Evolutionary conservation across 2,797 vertebrate genomes (phyloP).

Genomic region (Malurus splendens): DNA sequence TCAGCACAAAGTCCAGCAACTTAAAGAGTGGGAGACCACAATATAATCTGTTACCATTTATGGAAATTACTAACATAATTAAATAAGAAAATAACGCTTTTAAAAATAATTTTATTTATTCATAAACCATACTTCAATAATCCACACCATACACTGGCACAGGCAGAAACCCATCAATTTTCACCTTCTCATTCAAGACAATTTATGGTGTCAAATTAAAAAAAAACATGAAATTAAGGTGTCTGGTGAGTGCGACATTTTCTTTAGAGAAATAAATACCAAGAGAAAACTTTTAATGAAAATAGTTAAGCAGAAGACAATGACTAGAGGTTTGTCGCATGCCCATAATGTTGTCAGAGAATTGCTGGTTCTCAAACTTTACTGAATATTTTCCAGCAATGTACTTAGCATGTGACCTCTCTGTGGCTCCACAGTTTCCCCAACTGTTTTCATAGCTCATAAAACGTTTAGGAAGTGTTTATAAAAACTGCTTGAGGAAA

Average conservation of each 20-base stretch:
- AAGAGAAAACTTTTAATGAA: conserved; percentile 31
- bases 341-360: not conserved
- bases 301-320: not conserved
- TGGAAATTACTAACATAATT: conserved; percentile 40
- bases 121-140: not conserved
- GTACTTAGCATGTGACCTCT: conserved; percentile 68
- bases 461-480: conserved; percentile 71
- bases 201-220: conserved; percentile 17
- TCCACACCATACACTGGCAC: conserved; percentile 15
- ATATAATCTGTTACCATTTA: conserved; percentile 3
- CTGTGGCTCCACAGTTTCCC: conserved; percentile 59
- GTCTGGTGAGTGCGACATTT: not conserved
- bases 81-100: conserved; percentile 27
- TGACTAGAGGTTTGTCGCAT: not conserved
- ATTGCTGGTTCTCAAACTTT: conserved; percentile 3
- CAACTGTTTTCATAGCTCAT: conserved; percentile 71
- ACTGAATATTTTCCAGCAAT: conserved; percentile 54
- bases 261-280: not conserved
- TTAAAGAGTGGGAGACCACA: not conserved
- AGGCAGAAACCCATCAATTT: not conserved
- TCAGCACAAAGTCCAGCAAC: not conserved
- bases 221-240: not conserved
- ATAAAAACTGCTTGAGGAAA: conserved; percentile 70
- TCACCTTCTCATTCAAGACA: not conserved
- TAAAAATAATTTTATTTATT: not conserved